Percentiles rank a stretch among this genome's conserved stretches.
phyloP scores from a whole-genome alignment of 2,113 vertebrate genomes.

The Arenaria interpres region DNA sequence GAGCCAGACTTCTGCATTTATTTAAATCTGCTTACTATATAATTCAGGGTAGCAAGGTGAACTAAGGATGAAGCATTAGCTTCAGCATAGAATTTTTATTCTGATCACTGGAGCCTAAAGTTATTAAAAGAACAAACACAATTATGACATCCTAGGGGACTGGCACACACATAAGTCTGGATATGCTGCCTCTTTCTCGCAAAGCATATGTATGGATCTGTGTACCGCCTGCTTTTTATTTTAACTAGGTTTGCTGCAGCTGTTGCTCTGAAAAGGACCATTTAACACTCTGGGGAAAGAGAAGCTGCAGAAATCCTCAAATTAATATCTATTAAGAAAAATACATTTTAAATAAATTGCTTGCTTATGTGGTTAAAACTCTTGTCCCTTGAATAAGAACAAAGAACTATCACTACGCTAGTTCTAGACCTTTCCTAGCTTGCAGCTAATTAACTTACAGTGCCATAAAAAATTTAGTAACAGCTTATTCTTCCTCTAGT shows the following conservation, averaged over 20 bases:
- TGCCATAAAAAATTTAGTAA: conserved; percentile 51
- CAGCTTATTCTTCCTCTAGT: conserved; percentile 46
- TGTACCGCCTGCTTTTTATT: conserved; percentile 8
- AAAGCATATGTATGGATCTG: not conserved
- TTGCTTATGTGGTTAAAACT: conserved; percentile 3
- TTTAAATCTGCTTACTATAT: conserved; percentile 24
- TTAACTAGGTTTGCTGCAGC: conserved; percentile 30
- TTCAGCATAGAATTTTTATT: conserved; percentile 43
- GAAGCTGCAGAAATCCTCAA: not conserved
- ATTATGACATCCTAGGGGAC: conserved; percentile 32
- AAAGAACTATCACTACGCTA: not conserved
- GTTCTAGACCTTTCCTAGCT: conserved; percentile 11
- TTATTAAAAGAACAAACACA: conserved; percentile 64
- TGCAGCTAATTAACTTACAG: conserved; percentile 50
- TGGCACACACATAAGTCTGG: conserved; percentile 32
- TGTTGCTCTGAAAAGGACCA: not conserved
- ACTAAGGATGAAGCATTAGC: conserved; percentile 34
- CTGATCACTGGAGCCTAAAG: conserved; percentile 40
- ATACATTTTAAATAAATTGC: conserved; percentile 9
- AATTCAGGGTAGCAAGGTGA: conserved; percentile 26
- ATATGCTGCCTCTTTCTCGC: not conserved
- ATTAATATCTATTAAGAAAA: conserved; percentile 22
- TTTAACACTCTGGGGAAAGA: not conserved
- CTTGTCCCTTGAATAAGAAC: not conserved
- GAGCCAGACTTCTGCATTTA: not conserved